Evolutionary conservation across 2,888 invertebrate genomes (phyloP).

Genomic region (Dicranocentrus wangi): DNA sequence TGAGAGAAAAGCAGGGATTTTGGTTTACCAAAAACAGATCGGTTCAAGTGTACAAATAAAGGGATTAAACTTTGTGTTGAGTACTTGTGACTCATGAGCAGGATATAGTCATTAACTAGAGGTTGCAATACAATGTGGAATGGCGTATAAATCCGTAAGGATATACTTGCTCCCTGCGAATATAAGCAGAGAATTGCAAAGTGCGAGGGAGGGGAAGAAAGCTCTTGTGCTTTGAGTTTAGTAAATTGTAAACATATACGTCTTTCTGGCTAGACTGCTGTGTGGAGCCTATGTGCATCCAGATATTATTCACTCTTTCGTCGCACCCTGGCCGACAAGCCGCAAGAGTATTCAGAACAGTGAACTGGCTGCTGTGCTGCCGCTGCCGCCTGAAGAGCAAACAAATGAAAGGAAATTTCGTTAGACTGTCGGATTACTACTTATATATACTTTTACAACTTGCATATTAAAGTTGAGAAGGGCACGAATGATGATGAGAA

Average conservation of each 20-base stretch:
- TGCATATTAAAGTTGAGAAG: constrained; percentile 50
- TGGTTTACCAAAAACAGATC: constrained; percentile 33
- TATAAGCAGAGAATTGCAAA: no score
- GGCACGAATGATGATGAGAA: constrained; percentile 39
- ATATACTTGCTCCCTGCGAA: no score
- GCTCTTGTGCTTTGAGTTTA: no score
- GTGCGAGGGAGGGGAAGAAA: no score
- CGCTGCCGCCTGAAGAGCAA: constrained; percentile 14
- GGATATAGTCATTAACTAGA: constrained; percentile 29
- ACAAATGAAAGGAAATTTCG: constrained; percentile 50
- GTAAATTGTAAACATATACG: no score
- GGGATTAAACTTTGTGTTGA: constrained; percentile 49
- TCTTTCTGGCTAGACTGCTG: no score
- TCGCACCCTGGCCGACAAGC: constrained; percentile 34
- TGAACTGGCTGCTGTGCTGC: not conserved
- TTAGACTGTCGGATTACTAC: constrained; percentile 39
- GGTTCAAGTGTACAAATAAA: constrained; percentile 50
- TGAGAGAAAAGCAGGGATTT: constrained; percentile 25
- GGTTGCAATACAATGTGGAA: not conserved
- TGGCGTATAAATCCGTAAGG: no score
- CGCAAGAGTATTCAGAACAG: constrained; percentile 6
- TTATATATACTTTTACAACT: constrained; percentile 38
- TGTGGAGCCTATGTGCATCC: no score
- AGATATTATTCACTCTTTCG: no score
- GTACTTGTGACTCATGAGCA: constrained; percentile 22